Evolutionary conservation across 2,113 vertebrate genomes (phyloP).

Genomic region (Tamias sibiricus): DNA sequence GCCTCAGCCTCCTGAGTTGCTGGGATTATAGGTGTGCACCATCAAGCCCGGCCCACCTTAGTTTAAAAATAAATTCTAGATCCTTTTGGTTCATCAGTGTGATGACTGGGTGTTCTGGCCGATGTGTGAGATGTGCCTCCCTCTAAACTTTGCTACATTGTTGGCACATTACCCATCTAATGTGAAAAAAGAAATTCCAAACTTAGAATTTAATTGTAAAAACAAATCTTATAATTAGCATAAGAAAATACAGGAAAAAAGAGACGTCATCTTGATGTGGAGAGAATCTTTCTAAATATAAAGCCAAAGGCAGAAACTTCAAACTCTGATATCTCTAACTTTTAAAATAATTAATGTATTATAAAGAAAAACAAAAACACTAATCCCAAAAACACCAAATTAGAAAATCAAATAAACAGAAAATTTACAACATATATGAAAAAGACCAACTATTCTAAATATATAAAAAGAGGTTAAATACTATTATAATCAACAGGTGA

Average conservation of each 20-base stretch:
- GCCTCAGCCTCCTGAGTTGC: no score
- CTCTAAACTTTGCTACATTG: no score
- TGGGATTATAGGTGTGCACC: no score
- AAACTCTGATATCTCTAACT: constrained; percentile 6
- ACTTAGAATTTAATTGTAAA: constrained; percentile 45
- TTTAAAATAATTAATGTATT: not conserved
- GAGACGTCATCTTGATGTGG: not conserved
- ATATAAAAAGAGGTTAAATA: not conserved
- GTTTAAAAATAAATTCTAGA: not conserved
- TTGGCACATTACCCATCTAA: no score
- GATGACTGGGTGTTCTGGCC: no score
- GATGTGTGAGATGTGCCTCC: no score
- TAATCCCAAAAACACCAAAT: not conserved
- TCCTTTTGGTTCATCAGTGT: not conserved
- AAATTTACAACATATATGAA: not conserved
- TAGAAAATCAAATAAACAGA: not conserved
- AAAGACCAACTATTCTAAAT: not conserved
- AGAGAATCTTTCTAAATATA: not conserved
- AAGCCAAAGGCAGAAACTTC: not conserved
- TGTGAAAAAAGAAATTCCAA: not conserved
- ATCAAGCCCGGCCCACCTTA: not conserved
- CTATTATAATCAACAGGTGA: accelerated
- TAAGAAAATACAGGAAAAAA: constrained; percentile 32
- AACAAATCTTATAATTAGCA: not conserved
- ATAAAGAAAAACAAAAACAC: not conserved